Base-by-base conservation (phyloP, 2,113 vertebrate species). In the Apistogramma diplotaenia region DNA sequence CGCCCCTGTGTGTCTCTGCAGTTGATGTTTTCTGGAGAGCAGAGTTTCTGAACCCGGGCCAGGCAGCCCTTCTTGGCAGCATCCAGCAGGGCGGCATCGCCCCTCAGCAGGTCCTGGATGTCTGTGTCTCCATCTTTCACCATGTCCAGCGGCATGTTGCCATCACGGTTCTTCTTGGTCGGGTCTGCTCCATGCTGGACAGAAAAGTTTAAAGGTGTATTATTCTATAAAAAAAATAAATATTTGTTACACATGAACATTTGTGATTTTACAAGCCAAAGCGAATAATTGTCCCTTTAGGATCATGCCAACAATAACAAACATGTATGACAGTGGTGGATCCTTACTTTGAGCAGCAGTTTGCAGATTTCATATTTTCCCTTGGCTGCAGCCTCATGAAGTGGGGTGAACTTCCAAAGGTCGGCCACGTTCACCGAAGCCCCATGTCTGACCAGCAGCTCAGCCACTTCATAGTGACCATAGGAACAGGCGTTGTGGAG, bases 361-460 rank as follows among this genome's bases (percentile, higher is more conserved):
- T 99, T 99, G 96, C 98, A 99, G 94, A 99, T 99, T 94, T 99
- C 98, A 0, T 99, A 99, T 96, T 99, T 99, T 87, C 98, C 98
- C 94, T 99, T 99, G 83, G 98, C 98, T 31, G 98, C 98, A 54
- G 98, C 98, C 94, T 99, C 98, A 35, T 99, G 98, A 4, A 99
- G 94, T 7, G 98, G 98, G 2, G 98, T 99, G 89, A 99, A 99
- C 80, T 99, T 99, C 98, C 98, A 99, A 29, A 99, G 94, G 86
- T 99, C 98, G 0, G 98, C 98, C 53, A 99, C 98, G 0, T 99
- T 99, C 79, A 99, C 98, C 1, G 98, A 99, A 5, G 98, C 98
- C 5, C 98, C 98, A 0, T 99, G 98, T 87, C 98, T 95, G 87
- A 99, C 98, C 78, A 99, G 78, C 77, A 99, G 94, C 80, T 99